Evolutionary conservation across 37 sponge, comb jelly and placozoan species (phyloP).

Genomic region (Tethya wilhelma): DNA sequence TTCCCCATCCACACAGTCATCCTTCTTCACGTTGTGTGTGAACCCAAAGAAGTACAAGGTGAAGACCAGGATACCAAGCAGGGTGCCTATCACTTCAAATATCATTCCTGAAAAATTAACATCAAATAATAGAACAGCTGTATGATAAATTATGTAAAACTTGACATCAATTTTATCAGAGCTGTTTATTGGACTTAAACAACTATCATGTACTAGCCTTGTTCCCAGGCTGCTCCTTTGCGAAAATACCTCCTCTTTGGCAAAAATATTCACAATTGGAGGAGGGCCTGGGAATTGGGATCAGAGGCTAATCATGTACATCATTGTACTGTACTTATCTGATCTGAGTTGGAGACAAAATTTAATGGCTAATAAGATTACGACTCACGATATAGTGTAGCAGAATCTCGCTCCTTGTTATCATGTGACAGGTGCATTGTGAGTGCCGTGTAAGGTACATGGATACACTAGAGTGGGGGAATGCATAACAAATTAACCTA

Average conservation of each 20-base stretch:
- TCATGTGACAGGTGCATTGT: slow-evolving; percentile 74
- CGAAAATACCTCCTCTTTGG: too few species aligned
- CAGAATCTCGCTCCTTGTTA: slow-evolving; percentile 82
- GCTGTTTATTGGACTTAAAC: too few species aligned
- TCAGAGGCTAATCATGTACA: too few species aligned
- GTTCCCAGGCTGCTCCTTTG: too few species aligned
- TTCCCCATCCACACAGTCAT: slow-evolving; percentile 1
- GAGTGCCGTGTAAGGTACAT: slow-evolving; percentile 89
- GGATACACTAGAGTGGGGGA: slow-evolving; percentile 52
- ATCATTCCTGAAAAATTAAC: slow-evolving; percentile 52
- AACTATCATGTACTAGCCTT: too few species aligned
- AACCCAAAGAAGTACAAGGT: slow-evolving; percentile 43
- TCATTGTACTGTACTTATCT: too few species aligned
- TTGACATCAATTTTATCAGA: too few species aligned
- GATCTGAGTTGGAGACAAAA: too few species aligned
- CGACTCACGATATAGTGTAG: slow-evolving; percentile 73
- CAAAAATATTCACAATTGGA: too few species aligned
- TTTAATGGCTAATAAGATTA: too few species aligned
- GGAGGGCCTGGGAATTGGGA: neutral
- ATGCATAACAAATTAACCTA: neutral
- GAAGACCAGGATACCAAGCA: slow-evolving; percentile 65
- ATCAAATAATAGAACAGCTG: too few species aligned
- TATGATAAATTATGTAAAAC: too few species aligned
- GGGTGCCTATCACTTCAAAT: slow-evolving; percentile 72
- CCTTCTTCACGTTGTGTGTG: neutral